Evolutionary conservation across 53 echinoderm and acorn worm species (phyloP).

Genomic region (Antedon mediterranea): DNA sequence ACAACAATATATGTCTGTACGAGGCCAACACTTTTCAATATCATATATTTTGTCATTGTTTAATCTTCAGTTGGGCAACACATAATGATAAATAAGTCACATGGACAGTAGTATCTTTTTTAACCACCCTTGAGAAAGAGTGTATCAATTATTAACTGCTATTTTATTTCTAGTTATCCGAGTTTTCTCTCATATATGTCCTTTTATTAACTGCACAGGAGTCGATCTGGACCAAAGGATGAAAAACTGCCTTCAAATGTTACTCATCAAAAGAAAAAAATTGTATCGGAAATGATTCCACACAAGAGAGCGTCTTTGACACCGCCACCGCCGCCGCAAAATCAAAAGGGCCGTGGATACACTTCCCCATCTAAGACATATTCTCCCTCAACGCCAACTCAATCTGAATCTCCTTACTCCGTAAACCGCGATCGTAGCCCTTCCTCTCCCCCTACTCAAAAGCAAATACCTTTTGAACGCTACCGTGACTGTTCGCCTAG

Average conservation of each 20-base stretch:
- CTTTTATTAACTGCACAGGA: not conserved
- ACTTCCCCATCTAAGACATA: conserved; percentile 2
- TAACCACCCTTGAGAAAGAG: no score
- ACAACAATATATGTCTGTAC: not conserved
- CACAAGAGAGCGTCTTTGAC: not conserved
- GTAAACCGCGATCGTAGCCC: not conserved
- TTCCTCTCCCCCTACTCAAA: not conserved
- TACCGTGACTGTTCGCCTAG: not conserved
- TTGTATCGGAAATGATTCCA: not conserved
- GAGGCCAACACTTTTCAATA: no score
- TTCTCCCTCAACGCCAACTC: conserved; percentile 31
- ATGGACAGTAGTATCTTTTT: no score
- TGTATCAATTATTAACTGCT: no score
- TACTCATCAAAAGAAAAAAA: not conserved
- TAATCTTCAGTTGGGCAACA: no score
- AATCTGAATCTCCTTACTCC: conserved; percentile 21
- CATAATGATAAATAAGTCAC: no score
- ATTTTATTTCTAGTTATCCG: no score
- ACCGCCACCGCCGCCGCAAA: not conserved
- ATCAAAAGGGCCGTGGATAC: not conserved
- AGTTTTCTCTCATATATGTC: no score
- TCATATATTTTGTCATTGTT: no score
- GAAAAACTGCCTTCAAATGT: not conserved
- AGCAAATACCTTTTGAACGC: not conserved
- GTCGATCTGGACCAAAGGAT: not conserved